These are phyloP conservation scores for Rhadina sibilatrix DNA, from an alignment of 2,113 vertebrate species.

Conservation along the genomic window DNA sequence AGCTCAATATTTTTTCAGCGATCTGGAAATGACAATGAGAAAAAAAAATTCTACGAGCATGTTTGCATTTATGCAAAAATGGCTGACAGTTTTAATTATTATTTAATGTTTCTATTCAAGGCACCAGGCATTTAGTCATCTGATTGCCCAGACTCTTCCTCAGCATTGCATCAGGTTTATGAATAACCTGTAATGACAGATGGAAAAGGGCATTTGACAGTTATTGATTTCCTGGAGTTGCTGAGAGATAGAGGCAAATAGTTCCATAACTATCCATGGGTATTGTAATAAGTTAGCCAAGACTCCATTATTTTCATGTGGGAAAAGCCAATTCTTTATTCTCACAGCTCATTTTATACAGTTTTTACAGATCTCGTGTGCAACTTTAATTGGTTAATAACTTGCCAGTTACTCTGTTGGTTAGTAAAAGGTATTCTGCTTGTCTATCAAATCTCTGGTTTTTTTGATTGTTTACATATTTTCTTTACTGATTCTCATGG, in stretches of 20 bases:
- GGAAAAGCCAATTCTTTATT: too few species aligned
- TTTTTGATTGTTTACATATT: too few species aligned
- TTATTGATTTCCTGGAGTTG: background rate
- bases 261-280: background rate
- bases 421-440: too few species aligned
- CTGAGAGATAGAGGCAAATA: background rate
- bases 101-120: background rate
- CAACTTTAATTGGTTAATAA: too few species aligned
- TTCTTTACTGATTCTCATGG: too few species aligned
- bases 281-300: too few species aligned
- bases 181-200: slow-evolving; percentile 13
- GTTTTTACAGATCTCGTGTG: too few species aligned
- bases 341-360: too few species aligned
- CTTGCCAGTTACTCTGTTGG: too few species aligned
- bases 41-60: background rate
- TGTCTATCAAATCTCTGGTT: too few species aligned
- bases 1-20: background rate
- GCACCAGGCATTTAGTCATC: background rate
- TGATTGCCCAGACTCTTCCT: background rate
- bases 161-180: background rate
- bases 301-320: too few species aligned
- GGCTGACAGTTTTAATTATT: background rate
- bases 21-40: background rate
- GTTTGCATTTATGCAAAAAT: background rate
- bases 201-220: background rate